Percentiles rank a stretch among this genome's conserved stretches.
Conservation (phyloP, 2,888 invertebrate species). For the Andricus curvator region DNA sequence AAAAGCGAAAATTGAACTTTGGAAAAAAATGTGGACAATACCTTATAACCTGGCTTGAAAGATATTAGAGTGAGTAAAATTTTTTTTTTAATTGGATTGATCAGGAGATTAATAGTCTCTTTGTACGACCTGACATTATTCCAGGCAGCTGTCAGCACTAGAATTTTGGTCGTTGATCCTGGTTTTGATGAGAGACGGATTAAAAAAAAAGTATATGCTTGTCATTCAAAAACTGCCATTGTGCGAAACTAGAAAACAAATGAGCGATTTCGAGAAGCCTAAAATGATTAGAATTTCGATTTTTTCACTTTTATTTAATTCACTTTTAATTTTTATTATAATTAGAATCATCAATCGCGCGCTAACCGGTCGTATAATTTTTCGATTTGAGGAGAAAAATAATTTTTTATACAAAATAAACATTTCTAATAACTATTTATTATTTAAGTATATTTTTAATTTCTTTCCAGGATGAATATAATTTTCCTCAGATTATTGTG, state of each 20-base stretch:
- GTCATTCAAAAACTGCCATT: conserved; percentile 35
- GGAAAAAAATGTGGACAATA: not conserved
- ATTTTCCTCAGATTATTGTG: too few species aligned
- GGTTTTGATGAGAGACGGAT: conserved; percentile 38
- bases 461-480: too few species aligned
- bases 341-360: too few species aligned
- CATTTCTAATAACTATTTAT: too few species aligned
- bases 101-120: not conserved
- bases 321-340: too few species aligned
- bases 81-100: conserved; percentile 5
- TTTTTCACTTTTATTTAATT: not conserved
- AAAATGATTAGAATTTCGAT: not conserved
- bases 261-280: not conserved
- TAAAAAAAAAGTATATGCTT: conserved; percentile 20
- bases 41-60: conserved; percentile 31
- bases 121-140: conserved; percentile 39
- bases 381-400: too few species aligned
- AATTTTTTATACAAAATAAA: too few species aligned
- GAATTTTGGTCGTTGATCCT: conserved; percentile 49
- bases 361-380: too few species aligned
- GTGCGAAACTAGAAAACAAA: conserved; percentile 41
- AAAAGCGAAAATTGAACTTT: not conserved
- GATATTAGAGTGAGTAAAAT: not conserved
- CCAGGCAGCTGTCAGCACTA: conserved; percentile 46
- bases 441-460: too few species aligned